Evolutionary conservation across 2,888 invertebrate species (phyloP).

Genomic region (Homarus gammarus): DNA sequence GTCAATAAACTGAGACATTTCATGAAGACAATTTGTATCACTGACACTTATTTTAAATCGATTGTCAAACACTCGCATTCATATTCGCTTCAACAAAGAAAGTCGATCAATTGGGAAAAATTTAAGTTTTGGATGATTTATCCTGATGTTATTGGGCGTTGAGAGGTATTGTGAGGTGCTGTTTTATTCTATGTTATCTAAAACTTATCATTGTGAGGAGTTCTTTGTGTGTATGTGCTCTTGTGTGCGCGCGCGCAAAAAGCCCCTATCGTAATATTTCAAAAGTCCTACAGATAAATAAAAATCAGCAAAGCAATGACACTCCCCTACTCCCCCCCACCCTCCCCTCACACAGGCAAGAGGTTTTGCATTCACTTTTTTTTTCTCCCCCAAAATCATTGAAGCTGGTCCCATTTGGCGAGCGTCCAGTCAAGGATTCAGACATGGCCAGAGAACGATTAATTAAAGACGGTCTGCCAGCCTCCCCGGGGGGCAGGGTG

Average conservation of each 20-base stretch:
- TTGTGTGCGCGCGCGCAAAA: background rate
- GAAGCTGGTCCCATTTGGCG: constrained; percentile 25
- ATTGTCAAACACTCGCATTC: background rate
- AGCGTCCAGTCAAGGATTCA: constrained; percentile 42
- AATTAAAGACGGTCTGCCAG: constrained; percentile 37
- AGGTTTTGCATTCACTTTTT: background rate
- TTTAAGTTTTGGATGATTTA: background rate
- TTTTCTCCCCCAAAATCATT: background rate
- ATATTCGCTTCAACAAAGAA: background rate
- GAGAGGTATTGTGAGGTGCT: background rate
- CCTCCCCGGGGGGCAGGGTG: too few species aligned
- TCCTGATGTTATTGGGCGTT: background rate
- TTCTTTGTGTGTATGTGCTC: background rate
- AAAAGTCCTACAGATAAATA: too few species aligned
- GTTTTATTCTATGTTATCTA: background rate
- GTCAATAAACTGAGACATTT: background rate
- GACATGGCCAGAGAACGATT: constrained; percentile 36
- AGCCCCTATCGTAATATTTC: too few species aligned
- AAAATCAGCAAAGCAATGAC: too few species aligned
- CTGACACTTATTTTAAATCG: background rate
- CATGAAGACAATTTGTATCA: background rate
- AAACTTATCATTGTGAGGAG: background rate
- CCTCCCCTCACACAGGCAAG: background rate
- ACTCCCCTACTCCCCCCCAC: background rate
- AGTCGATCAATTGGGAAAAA: background rate